Percentiles rank a stretch among this genome's conserved stretches.
phyloP scores from a whole-genome alignment of 2,888 invertebrate genomes.

The Ichneumoninae sp. region DNA sequence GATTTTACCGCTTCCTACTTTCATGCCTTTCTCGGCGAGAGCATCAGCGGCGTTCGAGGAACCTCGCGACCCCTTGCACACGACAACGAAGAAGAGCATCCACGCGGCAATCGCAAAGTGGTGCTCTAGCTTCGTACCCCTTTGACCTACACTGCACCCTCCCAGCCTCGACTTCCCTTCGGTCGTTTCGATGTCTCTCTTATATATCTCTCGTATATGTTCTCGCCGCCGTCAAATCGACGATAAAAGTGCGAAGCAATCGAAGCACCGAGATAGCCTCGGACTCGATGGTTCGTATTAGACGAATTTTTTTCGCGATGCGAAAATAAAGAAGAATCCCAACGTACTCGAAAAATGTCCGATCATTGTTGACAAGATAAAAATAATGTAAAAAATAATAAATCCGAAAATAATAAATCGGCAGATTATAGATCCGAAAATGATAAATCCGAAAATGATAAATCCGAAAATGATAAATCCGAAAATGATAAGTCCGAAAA shows the following conservation, averaged over 20 bases:
- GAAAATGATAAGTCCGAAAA: background rate
- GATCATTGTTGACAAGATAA: background rate
- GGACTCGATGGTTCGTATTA: background rate
- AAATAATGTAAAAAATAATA: background rate
- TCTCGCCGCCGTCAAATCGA: conserved; percentile 12
- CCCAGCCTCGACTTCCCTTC: background rate
- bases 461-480: no score
- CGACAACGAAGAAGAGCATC: conserved; percentile 45
- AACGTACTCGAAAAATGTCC: background rate
- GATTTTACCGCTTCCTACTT: conserved; percentile 36
- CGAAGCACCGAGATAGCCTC: background rate
- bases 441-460: no score
- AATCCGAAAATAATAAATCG: background rate
- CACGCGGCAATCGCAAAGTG: conserved; percentile 50
- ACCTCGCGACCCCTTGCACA: conserved; percentile 6
- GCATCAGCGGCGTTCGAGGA: conserved; percentile 11
- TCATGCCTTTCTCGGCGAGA: conserved; percentile 24
- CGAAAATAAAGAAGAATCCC: background rate
- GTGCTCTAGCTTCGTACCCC: conserved; percentile 41
- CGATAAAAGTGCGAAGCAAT: conserved; percentile 25
- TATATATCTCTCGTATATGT: conserved; percentile 7
- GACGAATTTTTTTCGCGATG: background rate
- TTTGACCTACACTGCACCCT: background rate
- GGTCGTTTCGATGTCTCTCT: conserved; percentile 23
- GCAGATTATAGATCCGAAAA: background rate